Conservation (phyloP, 35 echinoderm and acorn worm species). For the Stichopus chloronotus region DNA sequence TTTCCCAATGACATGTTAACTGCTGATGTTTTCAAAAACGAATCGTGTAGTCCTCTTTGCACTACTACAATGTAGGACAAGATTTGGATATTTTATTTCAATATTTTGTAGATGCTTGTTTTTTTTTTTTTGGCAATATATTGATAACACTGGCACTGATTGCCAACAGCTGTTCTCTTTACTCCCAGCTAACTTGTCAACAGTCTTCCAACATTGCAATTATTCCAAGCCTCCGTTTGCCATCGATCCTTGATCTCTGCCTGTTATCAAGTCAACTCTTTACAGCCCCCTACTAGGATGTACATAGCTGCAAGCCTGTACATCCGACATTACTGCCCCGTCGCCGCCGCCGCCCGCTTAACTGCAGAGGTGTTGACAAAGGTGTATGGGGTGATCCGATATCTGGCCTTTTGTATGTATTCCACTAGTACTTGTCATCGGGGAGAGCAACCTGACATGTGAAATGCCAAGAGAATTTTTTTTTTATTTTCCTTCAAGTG, state of each 20-base stretch:
- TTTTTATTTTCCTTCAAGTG: conserved; percentile 17
- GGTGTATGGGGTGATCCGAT: conserved; percentile 53
- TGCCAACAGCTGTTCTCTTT: conserved; percentile 36
- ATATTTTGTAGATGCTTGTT: no score
- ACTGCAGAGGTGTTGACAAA: conserved; percentile 62
- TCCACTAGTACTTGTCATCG: conserved; percentile 47
- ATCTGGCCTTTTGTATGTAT: conserved; percentile 56
- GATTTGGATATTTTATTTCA: no score
- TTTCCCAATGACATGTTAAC: no score
- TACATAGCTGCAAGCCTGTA: neutral
- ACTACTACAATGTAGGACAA: no score
- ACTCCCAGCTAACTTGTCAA: conserved; percentile 27
- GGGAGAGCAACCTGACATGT: conserved; percentile 35
- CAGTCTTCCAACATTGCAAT: conserved; percentile 50
- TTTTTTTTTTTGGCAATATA: no score
- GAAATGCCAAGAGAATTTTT: conserved; percentile 12
- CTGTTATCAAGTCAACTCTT: conserved; percentile 49
- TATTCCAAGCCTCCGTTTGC: conserved; percentile 7
- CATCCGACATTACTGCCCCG: conserved; percentile 33
- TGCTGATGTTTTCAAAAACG: no score
- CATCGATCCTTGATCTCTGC: conserved; percentile 53
- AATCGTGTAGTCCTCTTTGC: no score
- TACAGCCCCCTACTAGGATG: conserved; percentile 55
- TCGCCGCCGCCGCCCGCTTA: neutral
- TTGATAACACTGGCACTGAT: neutral